These are phyloP conservation scores for Crotalus helleri DNA, from an alignment of 2,113 vertebrate species.

Conservation along the genomic window DNA sequence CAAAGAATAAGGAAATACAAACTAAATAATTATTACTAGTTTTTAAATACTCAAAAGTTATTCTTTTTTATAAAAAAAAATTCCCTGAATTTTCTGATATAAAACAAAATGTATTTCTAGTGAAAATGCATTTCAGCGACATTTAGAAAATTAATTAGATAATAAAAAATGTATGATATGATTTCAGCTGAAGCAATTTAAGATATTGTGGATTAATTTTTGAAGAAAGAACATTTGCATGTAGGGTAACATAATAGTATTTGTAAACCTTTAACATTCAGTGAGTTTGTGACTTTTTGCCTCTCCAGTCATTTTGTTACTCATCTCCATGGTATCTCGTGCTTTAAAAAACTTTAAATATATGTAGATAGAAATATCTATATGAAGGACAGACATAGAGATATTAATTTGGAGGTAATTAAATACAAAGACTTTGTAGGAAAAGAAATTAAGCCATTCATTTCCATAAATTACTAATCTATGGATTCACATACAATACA, in stretches of 20 bases:
- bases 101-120: background rate
- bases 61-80: background rate
- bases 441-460: slow-evolving; percentile 2
- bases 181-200: background rate
- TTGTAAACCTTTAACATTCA: background rate
- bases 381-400: background rate
- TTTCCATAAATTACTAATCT: background rate
- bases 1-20: background rate
- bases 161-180: background rate
- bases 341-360: background rate
- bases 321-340: slow-evolving; percentile 4
- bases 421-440: background rate
- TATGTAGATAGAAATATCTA: background rate
- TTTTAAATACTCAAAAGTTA: background rate
- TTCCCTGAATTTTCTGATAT: background rate
- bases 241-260: background rate
- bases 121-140: background rate
- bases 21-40: background rate
- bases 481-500: background rate
- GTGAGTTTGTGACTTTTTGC: background rate
- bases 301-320: background rate
- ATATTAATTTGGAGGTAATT: slow-evolving; percentile 3
- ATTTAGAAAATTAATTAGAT: background rate
- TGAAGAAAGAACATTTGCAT: background rate
- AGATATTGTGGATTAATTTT: background rate